Percentiles rank a stretch among this genome's conserved stretches.
Conservation (phyloP, 1,140 invertebrate species). For the Ceratitis capitata region DNA sequence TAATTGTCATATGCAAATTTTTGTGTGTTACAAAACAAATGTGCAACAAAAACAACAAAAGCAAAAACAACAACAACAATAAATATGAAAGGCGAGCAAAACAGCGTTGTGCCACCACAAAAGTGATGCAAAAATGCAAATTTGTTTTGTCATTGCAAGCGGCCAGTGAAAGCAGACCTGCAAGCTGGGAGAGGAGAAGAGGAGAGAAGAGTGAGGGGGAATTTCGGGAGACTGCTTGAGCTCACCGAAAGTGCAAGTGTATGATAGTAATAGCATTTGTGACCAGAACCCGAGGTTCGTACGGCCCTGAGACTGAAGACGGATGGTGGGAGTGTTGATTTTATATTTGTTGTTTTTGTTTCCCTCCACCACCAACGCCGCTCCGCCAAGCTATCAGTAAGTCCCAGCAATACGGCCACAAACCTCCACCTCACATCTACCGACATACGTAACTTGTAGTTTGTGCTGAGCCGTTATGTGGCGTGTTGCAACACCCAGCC, state of each 20-base stretch:
- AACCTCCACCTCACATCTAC: too few relatives aligned
- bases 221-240: neutral
- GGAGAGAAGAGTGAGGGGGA: neutral
- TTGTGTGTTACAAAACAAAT: neutral
- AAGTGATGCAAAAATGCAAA: constrained; percentile 30
- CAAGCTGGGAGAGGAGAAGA: too few relatives aligned
- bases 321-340: neutral
- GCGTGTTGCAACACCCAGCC: constrained; percentile 17
- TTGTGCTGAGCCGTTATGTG: neutral
- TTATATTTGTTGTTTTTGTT: constrained; percentile 31
- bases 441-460: neutral
- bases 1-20: constrained; percentile 37
- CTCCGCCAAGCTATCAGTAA: neutral
- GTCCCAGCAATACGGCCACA: neutral
- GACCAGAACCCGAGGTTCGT: neutral
- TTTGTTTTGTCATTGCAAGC: neutral
- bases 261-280: neutral
- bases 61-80: neutral
- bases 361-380: neutral
- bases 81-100: too few relatives aligned
- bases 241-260: neutral
- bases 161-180: neutral
- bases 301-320: neutral
- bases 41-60: neutral
- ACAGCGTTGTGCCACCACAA: neutral